Evolutionary conservation across 1,140 invertebrate genomes (phyloP).

Genomic region (Plectrocnemia conspersa): DNA sequence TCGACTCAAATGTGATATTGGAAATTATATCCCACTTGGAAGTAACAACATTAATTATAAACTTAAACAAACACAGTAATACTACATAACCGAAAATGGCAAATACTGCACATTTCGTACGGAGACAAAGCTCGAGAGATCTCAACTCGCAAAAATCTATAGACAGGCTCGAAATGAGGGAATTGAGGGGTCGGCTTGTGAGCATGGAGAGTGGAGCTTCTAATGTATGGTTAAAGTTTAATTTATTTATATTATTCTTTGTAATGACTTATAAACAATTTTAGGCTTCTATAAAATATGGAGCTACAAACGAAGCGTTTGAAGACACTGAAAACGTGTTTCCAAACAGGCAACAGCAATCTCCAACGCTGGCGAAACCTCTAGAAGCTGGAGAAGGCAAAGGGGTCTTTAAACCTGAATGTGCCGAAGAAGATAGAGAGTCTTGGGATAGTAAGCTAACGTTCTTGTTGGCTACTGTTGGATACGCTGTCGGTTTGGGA

Average conservation of each 20-base stretch:
- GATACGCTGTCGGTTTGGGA: constrained; percentile 91
- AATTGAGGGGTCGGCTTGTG: constrained; percentile 74
- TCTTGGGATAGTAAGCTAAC: constrained; percentile 92
- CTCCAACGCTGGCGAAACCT: constrained; percentile 49
- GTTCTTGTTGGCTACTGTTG: constrained; percentile 84
- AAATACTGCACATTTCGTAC: constrained; percentile 81
- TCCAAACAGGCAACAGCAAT: constrained; percentile 44
- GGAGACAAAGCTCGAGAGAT: constrained; percentile 80
- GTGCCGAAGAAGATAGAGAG: constrained; percentile 76
- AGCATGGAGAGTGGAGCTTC: constrained; percentile 62
- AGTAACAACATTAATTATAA: background rate
- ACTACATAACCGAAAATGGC: constrained; percentile 59
- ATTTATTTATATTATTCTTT: background rate
- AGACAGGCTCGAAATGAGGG: constrained; percentile 80
- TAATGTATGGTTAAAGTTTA: background rate
- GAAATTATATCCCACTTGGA: background rate
- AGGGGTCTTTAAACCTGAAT: constrained; percentile 65
- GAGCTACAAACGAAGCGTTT: constrained; percentile 80
- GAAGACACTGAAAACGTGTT: constrained; percentile 71
- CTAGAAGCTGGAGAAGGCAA: constrained; percentile 56
- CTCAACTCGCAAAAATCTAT: constrained; percentile 74
- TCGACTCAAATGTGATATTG: background rate
- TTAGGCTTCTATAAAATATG: constrained; percentile 61
- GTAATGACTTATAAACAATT: constrained; percentile 33
- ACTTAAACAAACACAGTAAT: background rate